Conservation (phyloP, 2,888 invertebrate species). For the Temnothorax rugatulus region DNA sequence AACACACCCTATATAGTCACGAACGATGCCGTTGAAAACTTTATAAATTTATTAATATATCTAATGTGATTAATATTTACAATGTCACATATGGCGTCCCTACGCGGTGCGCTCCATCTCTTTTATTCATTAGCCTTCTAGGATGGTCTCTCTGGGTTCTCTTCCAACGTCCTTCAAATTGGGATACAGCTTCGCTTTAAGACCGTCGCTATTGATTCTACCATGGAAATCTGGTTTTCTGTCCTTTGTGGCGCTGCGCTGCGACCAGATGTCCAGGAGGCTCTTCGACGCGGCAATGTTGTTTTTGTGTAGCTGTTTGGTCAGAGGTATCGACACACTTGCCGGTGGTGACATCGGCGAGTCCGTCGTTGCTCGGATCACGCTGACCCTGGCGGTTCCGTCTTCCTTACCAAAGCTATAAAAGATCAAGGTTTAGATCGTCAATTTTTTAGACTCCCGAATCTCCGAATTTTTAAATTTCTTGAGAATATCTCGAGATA, state of each 20-base stretch:
- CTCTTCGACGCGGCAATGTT: conserved; percentile 86
- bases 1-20: conserved; percentile 6
- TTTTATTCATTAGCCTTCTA: conserved; percentile 80
- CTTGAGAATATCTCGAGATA: background rate
- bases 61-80: conserved; percentile 28
- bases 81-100: background rate
- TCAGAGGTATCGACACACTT: conserved; percentile 77
- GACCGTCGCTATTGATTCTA: conserved; percentile 87
- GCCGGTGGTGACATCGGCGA: conserved; percentile 95
- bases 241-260: conserved; percentile 87
- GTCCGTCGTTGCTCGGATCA: conserved; percentile 93
- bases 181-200: conserved; percentile 91
- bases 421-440: background rate
- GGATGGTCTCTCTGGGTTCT: conserved; percentile 84
- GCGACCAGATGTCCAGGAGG: conserved; percentile 90
- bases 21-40: background rate
- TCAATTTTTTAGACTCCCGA: background rate
- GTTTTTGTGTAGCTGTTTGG: conserved; percentile 83
- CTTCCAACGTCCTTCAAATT: conserved; percentile 88
- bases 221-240: conserved; percentile 89
- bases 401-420: conserved; percentile 83
- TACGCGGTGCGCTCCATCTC: background rate
- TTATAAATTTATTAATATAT: conserved; percentile 17
- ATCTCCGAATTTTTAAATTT: background rate
- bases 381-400: conserved; percentile 86